Conservation (phyloP, 2,113 vertebrate genomes). For the Vombatus ursinus region DNA sequence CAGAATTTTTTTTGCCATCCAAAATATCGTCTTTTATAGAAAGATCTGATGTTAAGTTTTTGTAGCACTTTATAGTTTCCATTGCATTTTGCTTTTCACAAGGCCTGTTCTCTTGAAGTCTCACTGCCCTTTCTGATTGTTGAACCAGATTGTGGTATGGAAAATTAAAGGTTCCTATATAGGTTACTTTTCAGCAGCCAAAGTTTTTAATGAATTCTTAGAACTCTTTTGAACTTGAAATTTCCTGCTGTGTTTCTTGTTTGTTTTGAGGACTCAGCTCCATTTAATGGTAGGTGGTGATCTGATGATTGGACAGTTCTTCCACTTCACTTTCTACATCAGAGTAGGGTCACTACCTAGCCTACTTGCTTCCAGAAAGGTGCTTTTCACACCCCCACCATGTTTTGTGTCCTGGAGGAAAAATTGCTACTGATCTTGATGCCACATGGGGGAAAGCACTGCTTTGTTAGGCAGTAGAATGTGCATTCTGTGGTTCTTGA, state of each 20-base stretch:
- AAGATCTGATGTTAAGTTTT: neutral
- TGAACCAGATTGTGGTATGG: neutral
- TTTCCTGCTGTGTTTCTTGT: neutral
- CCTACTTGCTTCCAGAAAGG: neutral
- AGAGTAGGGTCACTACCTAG: slow-evolving; percentile 3
- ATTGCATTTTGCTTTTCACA: neutral
- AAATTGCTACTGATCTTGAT: neutral
- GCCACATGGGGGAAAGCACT: neutral
- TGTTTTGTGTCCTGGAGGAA: neutral
- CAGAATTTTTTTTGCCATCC: neutral
- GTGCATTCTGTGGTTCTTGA: slow-evolving; percentile 39
- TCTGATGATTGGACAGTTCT: neutral
- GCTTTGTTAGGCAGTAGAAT: slow-evolving; percentile 19
- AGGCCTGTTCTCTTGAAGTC: neutral
- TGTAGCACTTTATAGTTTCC: neutral
- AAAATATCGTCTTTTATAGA: neutral
- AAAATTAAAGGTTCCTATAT: neutral
- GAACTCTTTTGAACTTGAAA: neutral
- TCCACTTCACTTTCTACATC: neutral
- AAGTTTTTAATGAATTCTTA: neutral
- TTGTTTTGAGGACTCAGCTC: neutral
- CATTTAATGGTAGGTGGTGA: neutral
- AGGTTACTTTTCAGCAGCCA: neutral
- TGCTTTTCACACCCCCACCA: neutral
- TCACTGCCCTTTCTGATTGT: neutral